These are phyloP conservation scores for Aphelenchoides bicaudatus DNA, from an alignment of 2,888 invertebrate species.

Conservation along the genomic window DNA sequence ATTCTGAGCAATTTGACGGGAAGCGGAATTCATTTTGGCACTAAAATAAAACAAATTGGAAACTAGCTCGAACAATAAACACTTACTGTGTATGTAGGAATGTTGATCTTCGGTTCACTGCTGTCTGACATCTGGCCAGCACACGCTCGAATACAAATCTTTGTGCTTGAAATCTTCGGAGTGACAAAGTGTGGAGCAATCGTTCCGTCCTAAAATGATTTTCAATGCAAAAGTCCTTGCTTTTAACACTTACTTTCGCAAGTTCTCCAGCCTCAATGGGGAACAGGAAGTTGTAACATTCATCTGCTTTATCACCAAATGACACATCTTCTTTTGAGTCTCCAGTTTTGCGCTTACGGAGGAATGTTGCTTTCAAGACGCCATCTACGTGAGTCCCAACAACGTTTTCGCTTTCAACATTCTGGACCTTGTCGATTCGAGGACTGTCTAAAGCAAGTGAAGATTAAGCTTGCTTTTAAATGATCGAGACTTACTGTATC, in stretches of 20 bases:
- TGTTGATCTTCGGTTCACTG: not conserved
- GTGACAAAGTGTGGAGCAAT: conserved; percentile 48
- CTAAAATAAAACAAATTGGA: no score
- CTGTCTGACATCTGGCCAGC: conserved; percentile 9
- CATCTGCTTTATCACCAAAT: conserved; percentile 34
- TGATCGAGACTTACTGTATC: conserved; percentile 25
- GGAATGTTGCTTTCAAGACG: conserved; percentile 55
- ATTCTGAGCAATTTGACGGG: conserved; percentile 52
- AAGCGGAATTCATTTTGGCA: conserved; percentile 58
- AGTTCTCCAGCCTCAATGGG: conserved; percentile 55
- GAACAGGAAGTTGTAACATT: conserved; percentile 56
- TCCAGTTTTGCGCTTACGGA: conserved; percentile 48
- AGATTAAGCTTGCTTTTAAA: not conserved
- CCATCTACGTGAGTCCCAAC: conserved; percentile 51
- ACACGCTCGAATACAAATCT: conserved; percentile 53
- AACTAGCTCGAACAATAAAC: no score
- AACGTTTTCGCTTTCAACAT: conserved; percentile 29
- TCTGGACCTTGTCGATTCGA: conserved; percentile 26
- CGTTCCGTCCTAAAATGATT: conserved; percentile 32
- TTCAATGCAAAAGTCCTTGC: conserved; percentile 8
- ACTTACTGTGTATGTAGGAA: no score
- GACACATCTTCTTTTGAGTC: conserved; percentile 46
- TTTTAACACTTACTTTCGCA: conserved; percentile 31
- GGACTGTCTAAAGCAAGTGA: conserved; percentile 25
- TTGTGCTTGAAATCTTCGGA: conserved; percentile 43